Percentiles rank a stretch among this genome's conserved stretches.
phyloP scores from a whole-genome alignment of 2,888 invertebrate species.

The Andrena chrysosceles region DNA sequence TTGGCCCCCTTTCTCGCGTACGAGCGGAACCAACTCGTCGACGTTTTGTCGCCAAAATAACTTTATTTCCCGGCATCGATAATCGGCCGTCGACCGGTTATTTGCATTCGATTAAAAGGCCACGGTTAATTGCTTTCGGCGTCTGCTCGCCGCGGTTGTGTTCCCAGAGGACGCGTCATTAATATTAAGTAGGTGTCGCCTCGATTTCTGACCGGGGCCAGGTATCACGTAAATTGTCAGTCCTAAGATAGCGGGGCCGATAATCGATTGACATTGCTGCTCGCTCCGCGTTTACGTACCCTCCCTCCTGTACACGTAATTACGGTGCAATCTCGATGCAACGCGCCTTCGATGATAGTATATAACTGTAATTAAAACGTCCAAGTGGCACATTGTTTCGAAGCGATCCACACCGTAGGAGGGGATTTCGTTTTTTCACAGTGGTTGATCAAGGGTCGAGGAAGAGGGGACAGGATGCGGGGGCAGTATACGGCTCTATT shows the following conservation, averaged over 20 bases:
- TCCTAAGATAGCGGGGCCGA: constrained; percentile 13
- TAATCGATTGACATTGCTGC: constrained; percentile 23
- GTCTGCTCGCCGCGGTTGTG: constrained; percentile 25
- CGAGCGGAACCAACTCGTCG: constrained; percentile 22
- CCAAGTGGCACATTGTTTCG: neutral
- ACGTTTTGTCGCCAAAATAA: constrained; percentile 60
- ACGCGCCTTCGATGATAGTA: too few species aligned
- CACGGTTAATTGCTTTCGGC: constrained; percentile 44
- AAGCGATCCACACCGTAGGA: neutral
- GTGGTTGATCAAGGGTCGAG: neutral
- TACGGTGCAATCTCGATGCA: too few species aligned
- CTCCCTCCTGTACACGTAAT: too few species aligned
- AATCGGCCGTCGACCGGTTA: constrained; percentile 44
- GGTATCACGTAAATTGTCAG: neutral
- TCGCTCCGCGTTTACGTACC: too few species aligned
- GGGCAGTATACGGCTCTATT: constrained; percentile 69
- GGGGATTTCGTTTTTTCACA: neutral
- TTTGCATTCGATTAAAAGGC: constrained; percentile 70
- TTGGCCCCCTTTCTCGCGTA: constrained; percentile 3
- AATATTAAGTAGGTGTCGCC: constrained; percentile 62
- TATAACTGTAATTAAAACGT: neutral
- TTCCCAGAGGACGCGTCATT: constrained; percentile 58
- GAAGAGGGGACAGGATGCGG: constrained; percentile 70
- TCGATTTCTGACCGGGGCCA: neutral
- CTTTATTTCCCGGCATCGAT: constrained; percentile 61